Base-by-base conservation (phyloP, 2,888 invertebrate genomes). In the Sinotaia quadrata region DNA sequence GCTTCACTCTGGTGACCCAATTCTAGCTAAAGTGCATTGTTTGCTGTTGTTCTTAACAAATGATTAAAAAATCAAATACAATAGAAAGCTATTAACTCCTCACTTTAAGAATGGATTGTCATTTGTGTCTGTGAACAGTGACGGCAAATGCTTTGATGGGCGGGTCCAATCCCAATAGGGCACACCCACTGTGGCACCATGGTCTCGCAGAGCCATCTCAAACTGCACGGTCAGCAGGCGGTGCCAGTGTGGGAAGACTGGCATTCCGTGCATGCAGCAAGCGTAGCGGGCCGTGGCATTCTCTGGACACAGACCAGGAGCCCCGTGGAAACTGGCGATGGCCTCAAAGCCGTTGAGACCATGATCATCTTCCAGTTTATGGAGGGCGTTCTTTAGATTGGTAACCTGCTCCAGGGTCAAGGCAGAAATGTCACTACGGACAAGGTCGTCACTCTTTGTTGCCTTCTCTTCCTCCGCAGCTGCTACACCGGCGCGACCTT, bases 201-300 rank as follows among this genome's bases (percentile, higher is more conserved):
- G 27, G 36, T 59, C 52, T 29, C 21, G 24, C 5, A 71, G 68
- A 18, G 72, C 74, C 4, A 59, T 56, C 41, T 74, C 74, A 24
- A 72, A 71, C 67, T 76, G 75, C 12, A 75, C 69, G 7, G 71
- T 73, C 15, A 72, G 52, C 33, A 76, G 72, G 34, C 76, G 69
- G 54, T 76, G 76, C 76, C 76, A 76, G 67, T 75, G 75, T 8
- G 75, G 73, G 67, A 76, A 76, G 27, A 67, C 72, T 37, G 76
- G 69, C 76, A 75, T 75, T 10, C 76, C 76, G 51, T 76, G 76
- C 10, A 63, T 56, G 51, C 76, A 75, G 63, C 76, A 76, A 18
- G 73, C 68, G 41, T 69, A 70, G 44, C 60, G 59, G n/a, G 67
- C 57, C 18, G 44, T 37, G 21, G 66, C 71, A n/a, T 57, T 34